Evolutionary conservation across 2,888 invertebrate species (phyloP), one percentile per base, ranked within the genome.

Genomic region (Synergus itoensis): DNA sequence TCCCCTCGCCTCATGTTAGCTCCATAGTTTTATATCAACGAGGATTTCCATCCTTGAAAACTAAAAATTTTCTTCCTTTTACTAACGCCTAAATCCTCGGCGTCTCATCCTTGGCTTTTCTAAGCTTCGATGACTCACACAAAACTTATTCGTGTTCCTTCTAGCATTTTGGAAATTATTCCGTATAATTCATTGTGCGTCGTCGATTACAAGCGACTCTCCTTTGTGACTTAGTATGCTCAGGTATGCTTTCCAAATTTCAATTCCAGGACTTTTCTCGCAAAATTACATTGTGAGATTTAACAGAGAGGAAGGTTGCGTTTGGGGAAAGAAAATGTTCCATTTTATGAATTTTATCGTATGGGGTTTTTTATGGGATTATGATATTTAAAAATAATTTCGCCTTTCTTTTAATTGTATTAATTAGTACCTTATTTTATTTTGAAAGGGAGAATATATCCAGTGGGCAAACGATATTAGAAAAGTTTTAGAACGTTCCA

Each of bases 1-100:
- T 80, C 83, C 83, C 84, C 81, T 85, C 80, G 80, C 79, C 84
- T 84, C 86, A 80, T 79, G 77, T 78, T 45, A 73, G 69, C 40
- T 73, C 53, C 28, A 45, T 53, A 67, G 76, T 76, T 76, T 73
- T 65, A 64, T 60, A 18, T 57, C 41, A 77, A 28, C 62, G 65
- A 78, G 67, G 76, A 76, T 65, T 73, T 53, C 48, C 18, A 40
- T 48, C 40, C 48, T 63, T 28, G 36, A 40, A 9, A 14, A 67
- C 16, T 9, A 48, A 1, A 7, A 28, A 28, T 16, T 48, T 7
- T 53, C n/a, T 40, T 40, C n/a, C 8, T 4, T 73, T 28, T n/a
- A 18, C 16, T 65, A 65, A 73, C 53, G 28, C n/a, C 8, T 36
- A 4, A n/a, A 16, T 11, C 4, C 16, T 36, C 43, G 16, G 14